Evolutionary conservation across 1,140 invertebrate species (phyloP), one percentile per base, ranked within the genome.

Genomic region (Bathynomus jamesi): DNA sequence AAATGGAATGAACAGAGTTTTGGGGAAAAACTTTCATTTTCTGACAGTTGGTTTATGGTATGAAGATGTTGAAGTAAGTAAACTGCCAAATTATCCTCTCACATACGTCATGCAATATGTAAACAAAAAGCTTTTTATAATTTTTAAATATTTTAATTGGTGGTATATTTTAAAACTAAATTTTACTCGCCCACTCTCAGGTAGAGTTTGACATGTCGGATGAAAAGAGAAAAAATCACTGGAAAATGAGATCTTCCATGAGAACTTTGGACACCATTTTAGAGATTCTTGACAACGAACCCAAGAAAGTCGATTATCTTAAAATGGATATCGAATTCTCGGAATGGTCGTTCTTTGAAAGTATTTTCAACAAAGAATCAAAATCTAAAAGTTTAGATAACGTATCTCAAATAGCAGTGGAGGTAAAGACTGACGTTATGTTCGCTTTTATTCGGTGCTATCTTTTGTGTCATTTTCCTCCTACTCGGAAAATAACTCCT

Each of bases 291-390:
- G 40, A 53, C 40, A 53, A 53, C 11, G 11, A 53, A 53, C 13
- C 13, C 40, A 53, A 53, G 21, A 53, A 53, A 21, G 21, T 53
- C 5, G 40, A 53, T 5, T 53, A 17, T 21, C 21, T 53, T 17
- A 62, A 76, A 53, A 70, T 73, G 32, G 61, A 65, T 67, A 71
- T 73, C 65, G 69, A 75, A 32, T 60, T 76, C 21, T 67, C 77
- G n/a, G 79, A 79, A 75, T 79, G 80, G 78, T 79, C 82, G 67
- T 67, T 71, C 30, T 28, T 64, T 7, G 29, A 28, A 5, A 27
- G 7, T 13, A 64, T 27, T 24, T 13, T 13, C 27, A 28, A 28
- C 7, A 28, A 5, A 7, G n/a, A 11, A 64, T 64, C 27, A 7
- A 27, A 11, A 64, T 64, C 27, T 24, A 64, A 11, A 64, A 11